Evolutionary conservation across 2,113 vertebrate species (phyloP).

Genomic region (Echinops telfairi): DNA sequence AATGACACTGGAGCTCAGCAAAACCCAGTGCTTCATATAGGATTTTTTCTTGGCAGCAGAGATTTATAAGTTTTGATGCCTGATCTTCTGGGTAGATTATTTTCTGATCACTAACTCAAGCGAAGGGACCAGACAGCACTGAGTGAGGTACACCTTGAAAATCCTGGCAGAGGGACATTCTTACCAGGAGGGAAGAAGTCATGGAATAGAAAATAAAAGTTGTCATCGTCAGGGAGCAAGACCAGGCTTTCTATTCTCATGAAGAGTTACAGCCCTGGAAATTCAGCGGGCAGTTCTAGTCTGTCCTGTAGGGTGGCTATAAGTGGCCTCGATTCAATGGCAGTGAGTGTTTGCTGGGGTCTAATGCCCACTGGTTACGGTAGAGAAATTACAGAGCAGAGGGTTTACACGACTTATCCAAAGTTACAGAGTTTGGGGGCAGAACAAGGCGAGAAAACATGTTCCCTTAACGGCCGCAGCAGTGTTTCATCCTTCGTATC

Average conservation of each 20-base stretch:
- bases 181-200: background rate
- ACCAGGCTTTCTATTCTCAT: too few relatives aligned
- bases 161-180: constrained; percentile 30
- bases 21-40: constrained; percentile 5
- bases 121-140: background rate
- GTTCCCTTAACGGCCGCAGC: background rate
- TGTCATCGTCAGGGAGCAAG: too few relatives aligned
- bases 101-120: background rate
- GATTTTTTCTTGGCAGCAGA: constrained; percentile 23
- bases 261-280: too few relatives aligned
- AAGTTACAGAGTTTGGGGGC: background rate
- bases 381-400: constrained; percentile 30
- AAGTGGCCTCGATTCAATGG: too few relatives aligned
- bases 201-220: constrained; percentile 34
- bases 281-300: too few relatives aligned
- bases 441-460: background rate
- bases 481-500: background rate
- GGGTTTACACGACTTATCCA: constrained; percentile 30
- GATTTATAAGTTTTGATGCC: constrained; percentile 7
- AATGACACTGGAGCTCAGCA: background rate
- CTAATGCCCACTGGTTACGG: background rate
- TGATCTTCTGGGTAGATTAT: constrained; percentile 39
- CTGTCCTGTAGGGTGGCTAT: background rate
- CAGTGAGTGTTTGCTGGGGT: background rate
- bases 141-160: constrained; percentile 22